Base-by-base conservation (phyloP, 2,888 invertebrate species). In the Podabrus alpinus region DNA sequence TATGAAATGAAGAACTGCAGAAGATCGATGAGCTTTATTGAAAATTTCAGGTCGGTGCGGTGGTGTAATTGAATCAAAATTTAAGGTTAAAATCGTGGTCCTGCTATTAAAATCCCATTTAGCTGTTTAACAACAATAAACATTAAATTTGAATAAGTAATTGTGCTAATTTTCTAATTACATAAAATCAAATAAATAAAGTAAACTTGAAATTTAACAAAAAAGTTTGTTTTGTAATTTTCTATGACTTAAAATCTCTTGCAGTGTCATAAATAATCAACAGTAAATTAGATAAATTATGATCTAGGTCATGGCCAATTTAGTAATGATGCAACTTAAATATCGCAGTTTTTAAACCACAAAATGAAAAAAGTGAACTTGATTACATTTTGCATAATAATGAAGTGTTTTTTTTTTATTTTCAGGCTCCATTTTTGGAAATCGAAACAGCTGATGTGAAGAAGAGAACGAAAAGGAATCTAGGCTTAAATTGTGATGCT, bases 401-500 rank as follows among this genome's bases (percentile, higher is more conserved):
- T 45, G n/a, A 45, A 19, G 7, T 21, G 13, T 9, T 21, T 64
- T 64, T 7, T 59, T 77, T 81, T 61, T 71, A 71, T 62, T 85
- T 86, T 7, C 88, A 90, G 89, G 88, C 89, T 24, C 92, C 92
- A 5, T 92, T 89, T 84, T 88, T 91, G 17, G 91, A 92, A 82
- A 89, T 92, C 7, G 87, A 90, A 77, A 90, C 90, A 10, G 86
- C 88, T 69, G 90, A 90, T 80, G 86, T 87, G n/a, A 89, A 90
- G 86, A 90, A 92, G 82, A 89, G 95, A 66, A 92, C 91, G 73
- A 92, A 96, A 81, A 91, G 97, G 19, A 94, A 93, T 84, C 91
- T 94, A 71, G 94, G 94, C 19, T 90, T 96, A 84, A 94, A 94
- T 85, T 97, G 97, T 88, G 93, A 94, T 73, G 96, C 95, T 82